Evolutionary conservation across 2,797 vertebrate genomes (phyloP), one percentile per base, ranked within the genome.

Genomic region (Alca torda): DNA sequence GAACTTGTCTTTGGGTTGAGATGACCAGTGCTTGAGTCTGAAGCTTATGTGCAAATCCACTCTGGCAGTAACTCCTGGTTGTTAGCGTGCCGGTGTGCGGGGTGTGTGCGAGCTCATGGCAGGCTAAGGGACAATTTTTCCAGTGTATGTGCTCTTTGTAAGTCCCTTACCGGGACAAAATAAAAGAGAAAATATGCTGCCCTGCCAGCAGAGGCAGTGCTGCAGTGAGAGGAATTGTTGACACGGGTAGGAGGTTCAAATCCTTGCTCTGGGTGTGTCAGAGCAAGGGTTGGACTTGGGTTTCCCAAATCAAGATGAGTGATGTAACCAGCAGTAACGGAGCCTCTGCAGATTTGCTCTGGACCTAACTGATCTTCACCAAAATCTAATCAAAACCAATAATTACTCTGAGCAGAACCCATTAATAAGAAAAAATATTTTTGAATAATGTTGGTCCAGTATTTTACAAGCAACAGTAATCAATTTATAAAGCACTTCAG

Each of bases 71-170:
- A 30, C 19, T 60, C 17, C 26, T 51, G 30, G 14, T 16, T 0
- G 1, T 33, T 61, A 0, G 9, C 1, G 14, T 46, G 53, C 31
- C 1, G 3, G 48, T 1, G 3, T 15, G 6, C 0, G 1, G 13
- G 33, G 6, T 43, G 65, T 69, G 30, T 16, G n/a, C 0, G 1
- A 43, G 4, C 31, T 64, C 35, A 10, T 0, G 1, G 15, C 57
- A 78, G 69, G 57, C 16, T 35, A 26, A 78, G 50, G 64, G 65
- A 57, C 25, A 51, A 4, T 21, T 80, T 64, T 85, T 51, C 9
- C 46, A 2, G 26, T 3, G 5, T 15, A 1, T 11, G 15, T 41
- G 19, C 26, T 39, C 13, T 73, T 72, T 73, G 10, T 48, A 51
- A 21, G 28, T 30, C 57, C 18, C 24, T 67, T 23, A 11, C 2